Evolutionary conservation across 2,888 invertebrate genomes (phyloP).

Genomic region (Lymantria dispar): DNA sequence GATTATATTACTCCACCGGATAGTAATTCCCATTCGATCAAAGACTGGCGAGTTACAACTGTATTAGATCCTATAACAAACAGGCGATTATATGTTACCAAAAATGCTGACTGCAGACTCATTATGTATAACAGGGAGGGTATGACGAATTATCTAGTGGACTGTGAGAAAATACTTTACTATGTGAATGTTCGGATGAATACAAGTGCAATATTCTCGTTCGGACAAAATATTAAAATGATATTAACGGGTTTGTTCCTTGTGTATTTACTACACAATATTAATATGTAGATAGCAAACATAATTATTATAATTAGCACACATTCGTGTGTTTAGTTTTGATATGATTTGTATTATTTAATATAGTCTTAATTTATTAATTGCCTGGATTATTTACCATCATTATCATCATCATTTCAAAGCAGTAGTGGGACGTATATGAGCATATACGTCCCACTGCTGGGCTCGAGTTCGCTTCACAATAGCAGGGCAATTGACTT

Average conservation of each 20-base stretch:
- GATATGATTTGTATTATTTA: too few relatives aligned
- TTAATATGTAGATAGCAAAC: too few relatives aligned
- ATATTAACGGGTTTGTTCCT: conserved; percentile 31
- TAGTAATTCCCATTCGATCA: conserved; percentile 34
- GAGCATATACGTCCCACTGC: too few relatives aligned
- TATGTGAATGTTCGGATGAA: conserved; percentile 59
- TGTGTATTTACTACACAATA: too few relatives aligned
- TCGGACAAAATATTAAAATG: conserved; percentile 21
- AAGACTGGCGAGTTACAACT: conserved; percentile 64
- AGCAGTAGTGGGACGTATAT: too few relatives aligned
- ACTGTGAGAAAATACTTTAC: conserved; percentile 63
- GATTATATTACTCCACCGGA: conserved; percentile 40
- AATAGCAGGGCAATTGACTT: too few relatives aligned
- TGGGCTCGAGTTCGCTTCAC: too few relatives aligned
- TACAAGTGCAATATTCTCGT: conserved; percentile 31
- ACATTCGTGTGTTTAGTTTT: too few relatives aligned
- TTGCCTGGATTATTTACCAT: too few relatives aligned
- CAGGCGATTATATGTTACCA: conserved; percentile 62
- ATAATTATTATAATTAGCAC: too few relatives aligned
- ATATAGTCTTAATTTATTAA: too few relatives aligned
- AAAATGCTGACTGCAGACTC: conserved; percentile 60
- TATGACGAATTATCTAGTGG: conserved; percentile 61
- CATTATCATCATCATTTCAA: too few relatives aligned
- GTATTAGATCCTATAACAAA: conserved; percentile 59
- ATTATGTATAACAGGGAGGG: conserved; percentile 70